A percentile compares a stretch with the other conserved stretches of the same genome.
phyloP scores from a whole-genome alignment of 2,113 vertebrate genomes.

The Lophochroa leadbeateri region DNA sequence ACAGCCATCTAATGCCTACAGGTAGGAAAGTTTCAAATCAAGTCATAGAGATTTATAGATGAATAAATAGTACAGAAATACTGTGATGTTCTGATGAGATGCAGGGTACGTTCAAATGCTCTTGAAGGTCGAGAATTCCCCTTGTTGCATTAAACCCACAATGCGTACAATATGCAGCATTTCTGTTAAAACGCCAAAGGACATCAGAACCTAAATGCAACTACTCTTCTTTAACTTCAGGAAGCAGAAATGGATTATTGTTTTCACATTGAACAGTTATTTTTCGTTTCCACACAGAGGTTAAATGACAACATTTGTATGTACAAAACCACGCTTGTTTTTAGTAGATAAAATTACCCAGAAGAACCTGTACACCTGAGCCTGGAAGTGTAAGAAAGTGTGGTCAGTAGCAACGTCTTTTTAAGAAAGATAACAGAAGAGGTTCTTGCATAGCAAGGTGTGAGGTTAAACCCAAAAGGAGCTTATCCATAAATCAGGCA shows the following conservation, averaged over 20 bases:
- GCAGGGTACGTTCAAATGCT: constrained; percentile 71
- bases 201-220: constrained; percentile 81
- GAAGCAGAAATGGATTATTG: constrained; percentile 63
- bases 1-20: constrained; percentile 84
- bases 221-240: constrained; percentile 68
- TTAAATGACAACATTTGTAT: constrained; percentile 66
- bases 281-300: constrained; percentile 60
- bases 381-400: constrained; percentile 68
- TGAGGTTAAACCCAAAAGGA: constrained; percentile 67
- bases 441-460: constrained; percentile 81
- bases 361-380: constrained; percentile 78
- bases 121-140: constrained; percentile 48
- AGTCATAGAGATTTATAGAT: constrained; percentile 57
- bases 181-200: constrained; percentile 71
- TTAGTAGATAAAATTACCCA: constrained; percentile 66
- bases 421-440: constrained; percentile 69
- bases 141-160: constrained; percentile 70
- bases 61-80: constrained; percentile 89
- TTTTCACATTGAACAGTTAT: constrained; percentile 67
- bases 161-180: constrained; percentile 88
- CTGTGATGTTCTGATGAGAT: constrained; percentile 72
- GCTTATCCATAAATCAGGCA: constrained; percentile 31
- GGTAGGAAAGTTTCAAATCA: constrained; percentile 79
- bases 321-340: constrained; percentile 67
- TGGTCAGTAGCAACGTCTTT: constrained; percentile 62